These are phyloP conservation scores for Calephelis virginiensis DNA, from an alignment of 1,140 invertebrate genomes.

Conservation along the genomic window DNA sequence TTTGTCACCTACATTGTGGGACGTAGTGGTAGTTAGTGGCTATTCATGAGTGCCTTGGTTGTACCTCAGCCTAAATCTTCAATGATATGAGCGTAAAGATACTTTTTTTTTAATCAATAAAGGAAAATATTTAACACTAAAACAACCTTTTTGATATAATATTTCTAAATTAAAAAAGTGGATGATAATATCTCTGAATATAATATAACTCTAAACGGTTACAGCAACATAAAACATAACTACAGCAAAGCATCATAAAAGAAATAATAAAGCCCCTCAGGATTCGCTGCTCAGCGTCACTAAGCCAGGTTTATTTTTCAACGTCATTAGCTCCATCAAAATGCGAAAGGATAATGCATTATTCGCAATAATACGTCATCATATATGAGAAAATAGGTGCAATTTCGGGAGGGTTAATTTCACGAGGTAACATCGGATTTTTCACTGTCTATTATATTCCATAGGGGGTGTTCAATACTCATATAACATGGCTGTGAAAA, in stretches of 20 bases:
- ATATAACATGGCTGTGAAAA: not conserved
- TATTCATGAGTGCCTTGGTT: too few relatives aligned
- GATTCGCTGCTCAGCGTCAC: constrained; percentile 34
- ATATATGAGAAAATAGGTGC: constrained; percentile 47
- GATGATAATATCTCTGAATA: too few relatives aligned
- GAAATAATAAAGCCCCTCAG: constrained; percentile 3
- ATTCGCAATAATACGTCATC: constrained; percentile 58
- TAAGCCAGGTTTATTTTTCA: constrained; percentile 71
- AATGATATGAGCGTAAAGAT: too few relatives aligned
- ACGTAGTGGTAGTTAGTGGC: too few relatives aligned
- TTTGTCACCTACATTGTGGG: too few relatives aligned
- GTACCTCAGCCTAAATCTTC: too few relatives aligned
- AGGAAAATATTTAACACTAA: too few relatives aligned
- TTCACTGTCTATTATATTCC: constrained; percentile 11
- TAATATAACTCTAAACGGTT: not conserved
- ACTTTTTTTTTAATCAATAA: too few relatives aligned
- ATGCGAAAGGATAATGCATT: constrained; percentile 68
- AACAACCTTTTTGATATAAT: too few relatives aligned
- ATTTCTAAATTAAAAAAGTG: too few relatives aligned
- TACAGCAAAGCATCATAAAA: constrained; percentile 21
- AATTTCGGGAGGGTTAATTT: constrained; percentile 30
- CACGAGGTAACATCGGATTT: constrained; percentile 20
- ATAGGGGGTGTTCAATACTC: not conserved
- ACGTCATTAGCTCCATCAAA: constrained; percentile 64
- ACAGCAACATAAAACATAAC: not conserved